Conservation (phyloP, 2,113 vertebrate species). For the Pollachius pollachius region DNA sequence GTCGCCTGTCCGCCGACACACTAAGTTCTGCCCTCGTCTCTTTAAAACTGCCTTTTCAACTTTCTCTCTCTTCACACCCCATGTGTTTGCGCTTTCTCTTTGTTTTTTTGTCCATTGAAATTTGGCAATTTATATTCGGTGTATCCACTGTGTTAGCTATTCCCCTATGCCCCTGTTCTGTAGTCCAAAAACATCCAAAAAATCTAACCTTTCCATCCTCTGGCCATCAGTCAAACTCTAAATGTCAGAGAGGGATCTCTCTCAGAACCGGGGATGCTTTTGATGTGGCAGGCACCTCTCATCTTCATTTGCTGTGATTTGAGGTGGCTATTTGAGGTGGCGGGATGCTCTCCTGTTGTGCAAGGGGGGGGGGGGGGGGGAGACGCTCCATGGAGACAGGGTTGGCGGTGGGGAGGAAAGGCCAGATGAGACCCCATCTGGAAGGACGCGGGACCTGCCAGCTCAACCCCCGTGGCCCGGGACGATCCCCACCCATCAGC, state of each 20-base stretch:
- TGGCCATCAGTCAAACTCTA: constrained; percentile 56
- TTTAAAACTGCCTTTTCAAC: constrained; percentile 12
- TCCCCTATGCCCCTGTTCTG: constrained; percentile 21
- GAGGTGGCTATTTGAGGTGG: constrained; percentile 21
- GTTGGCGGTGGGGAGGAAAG: constrained; percentile 7
- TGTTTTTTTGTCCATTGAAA: constrained; percentile 26
- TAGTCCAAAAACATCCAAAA: constrained; percentile 53
- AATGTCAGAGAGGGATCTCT: constrained; percentile 65
- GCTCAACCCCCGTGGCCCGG: constrained; percentile 50
- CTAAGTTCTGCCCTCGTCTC: constrained; percentile 16
- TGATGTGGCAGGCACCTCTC: constrained; percentile 47
- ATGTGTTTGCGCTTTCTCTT: constrained; percentile 16
- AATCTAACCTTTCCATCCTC: constrained; percentile 61
- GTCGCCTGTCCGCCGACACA: constrained; percentile 6
- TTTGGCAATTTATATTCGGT: constrained; percentile 30
- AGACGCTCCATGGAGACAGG: constrained; percentile 19
- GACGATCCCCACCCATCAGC: constrained; percentile 51
- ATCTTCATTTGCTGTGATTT: constrained; percentile 53
- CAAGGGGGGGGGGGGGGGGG: constrained; percentile 11
- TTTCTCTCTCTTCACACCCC: not conserved
- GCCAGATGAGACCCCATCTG: constrained; percentile 71
- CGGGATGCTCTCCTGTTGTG: constrained; percentile 31
- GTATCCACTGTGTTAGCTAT: constrained; percentile 11
- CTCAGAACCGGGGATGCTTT: constrained; percentile 44
- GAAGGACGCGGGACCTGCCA: constrained; percentile 58